Percentiles rank a stretch among this genome's conserved stretches.
These are phyloP conservation scores for Petrophora chlorosata DNA, from an alignment of 2,888 invertebrate species.

Conservation along the genomic window DNA sequence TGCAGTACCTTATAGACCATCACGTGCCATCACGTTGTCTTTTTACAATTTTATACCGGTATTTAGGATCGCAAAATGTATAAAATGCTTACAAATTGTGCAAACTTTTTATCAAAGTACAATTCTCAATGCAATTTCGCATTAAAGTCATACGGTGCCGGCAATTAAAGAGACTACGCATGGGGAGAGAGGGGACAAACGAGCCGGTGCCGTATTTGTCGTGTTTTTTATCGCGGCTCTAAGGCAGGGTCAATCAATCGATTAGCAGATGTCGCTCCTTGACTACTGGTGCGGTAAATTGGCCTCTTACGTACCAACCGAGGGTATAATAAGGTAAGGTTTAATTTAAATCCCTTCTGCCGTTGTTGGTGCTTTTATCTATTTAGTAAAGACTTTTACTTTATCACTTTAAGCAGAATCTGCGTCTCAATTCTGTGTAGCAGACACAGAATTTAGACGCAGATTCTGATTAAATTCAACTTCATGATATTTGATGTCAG, in stretches of 20 bases:
- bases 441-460: too few species aligned
- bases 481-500: too few species aligned
- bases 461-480: too few species aligned
- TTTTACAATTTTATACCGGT: too few species aligned
- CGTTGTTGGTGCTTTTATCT: slow-evolving; percentile 16
- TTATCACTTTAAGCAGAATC: too few species aligned
- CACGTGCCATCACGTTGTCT: too few species aligned
- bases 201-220: slow-evolving; percentile 54
- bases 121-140: slow-evolving; percentile 29
- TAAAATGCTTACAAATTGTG: background rate
- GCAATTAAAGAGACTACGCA: slow-evolving; percentile 55
- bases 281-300: slow-evolving; percentile 80
- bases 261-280: slow-evolving; percentile 80
- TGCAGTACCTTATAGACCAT: too few species aligned
- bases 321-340: slow-evolving; percentile 65
- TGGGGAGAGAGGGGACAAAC: slow-evolving; percentile 54
- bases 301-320: slow-evolving; percentile 60
- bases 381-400: too few species aligned
- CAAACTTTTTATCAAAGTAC: slow-evolving; percentile 12
- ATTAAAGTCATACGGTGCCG: slow-evolving; percentile 39
- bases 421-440: too few species aligned
- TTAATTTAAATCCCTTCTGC: slow-evolving; percentile 47
- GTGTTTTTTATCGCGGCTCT: slow-evolving; percentile 59
- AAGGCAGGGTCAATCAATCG: slow-evolving; percentile 80
- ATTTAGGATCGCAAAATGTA: too few species aligned